phyloP scores from a whole-genome alignment of 2,113 vertebrate species.

The Ibidorhyncha struthersii region DNA sequence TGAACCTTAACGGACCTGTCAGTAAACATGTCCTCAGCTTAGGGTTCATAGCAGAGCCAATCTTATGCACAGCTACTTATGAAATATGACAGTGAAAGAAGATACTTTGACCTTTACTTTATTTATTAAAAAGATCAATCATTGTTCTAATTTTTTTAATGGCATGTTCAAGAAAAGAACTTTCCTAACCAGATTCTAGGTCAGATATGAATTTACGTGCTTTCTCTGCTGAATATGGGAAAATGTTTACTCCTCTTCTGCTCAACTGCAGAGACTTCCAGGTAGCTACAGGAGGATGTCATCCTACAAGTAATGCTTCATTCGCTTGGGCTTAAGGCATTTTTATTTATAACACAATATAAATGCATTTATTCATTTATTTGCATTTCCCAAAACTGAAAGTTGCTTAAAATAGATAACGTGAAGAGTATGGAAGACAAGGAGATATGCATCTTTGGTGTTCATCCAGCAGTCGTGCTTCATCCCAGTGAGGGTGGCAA shows the following conservation, averaged over 20 bases:
- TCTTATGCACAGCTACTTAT: not conserved
- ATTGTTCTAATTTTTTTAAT: not conserved
- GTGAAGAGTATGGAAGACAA: not conserved
- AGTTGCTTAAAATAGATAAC: conserved; percentile 11
- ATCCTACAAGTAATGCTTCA: conserved; percentile 4
- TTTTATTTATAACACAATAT: conserved; percentile 19
- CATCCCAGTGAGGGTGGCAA: not conserved
- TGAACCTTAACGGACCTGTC: not conserved
- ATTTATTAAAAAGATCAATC: conserved; percentile 16
- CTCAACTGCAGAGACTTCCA: not conserved
- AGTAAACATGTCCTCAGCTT: not conserved
- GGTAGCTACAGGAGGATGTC: not conserved
- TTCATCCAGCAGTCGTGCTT: not conserved
- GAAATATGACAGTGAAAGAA: not conserved
- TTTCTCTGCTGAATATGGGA: not conserved
- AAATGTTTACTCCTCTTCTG: conserved; percentile 3
- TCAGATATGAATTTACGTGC: not conserved
- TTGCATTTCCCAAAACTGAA: conserved; percentile 22
- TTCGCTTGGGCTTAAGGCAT: not conserved
- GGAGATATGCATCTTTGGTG: not conserved
- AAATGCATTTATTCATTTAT: conserved; percentile 57
- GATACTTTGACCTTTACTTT: not conserved
- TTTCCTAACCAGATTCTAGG: not conserved
- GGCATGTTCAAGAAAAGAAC: not conserved
- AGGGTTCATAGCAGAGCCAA: not conserved